A percentile compares a stretch with the other conserved stretches of the same genome.
These are phyloP conservation scores for Phragmatobia fuliginosa DNA, from an alignment of 2,888 invertebrate genomes.

Conservation along the genomic window DNA sequence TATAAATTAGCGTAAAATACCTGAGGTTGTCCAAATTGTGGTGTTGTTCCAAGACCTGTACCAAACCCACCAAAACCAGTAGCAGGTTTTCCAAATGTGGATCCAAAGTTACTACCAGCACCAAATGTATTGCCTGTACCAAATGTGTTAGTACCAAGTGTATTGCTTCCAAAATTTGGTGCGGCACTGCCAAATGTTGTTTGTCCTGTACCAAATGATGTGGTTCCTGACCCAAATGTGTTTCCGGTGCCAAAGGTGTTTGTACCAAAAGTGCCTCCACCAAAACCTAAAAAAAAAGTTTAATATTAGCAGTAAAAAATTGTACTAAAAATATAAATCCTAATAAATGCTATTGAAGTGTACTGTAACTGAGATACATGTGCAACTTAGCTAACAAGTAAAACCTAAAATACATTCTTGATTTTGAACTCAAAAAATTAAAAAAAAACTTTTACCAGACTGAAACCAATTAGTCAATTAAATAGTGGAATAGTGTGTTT, in stretches of 20 bases:
- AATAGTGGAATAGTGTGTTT: too few relatives aligned
- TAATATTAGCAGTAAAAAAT: background rate
- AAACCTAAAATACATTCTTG: too few relatives aligned
- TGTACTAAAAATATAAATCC: too few relatives aligned
- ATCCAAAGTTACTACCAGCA: slow-evolving; percentile 73
- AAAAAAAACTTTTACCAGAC: too few relatives aligned
- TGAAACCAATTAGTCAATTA: too few relatives aligned
- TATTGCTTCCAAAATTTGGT: slow-evolving; percentile 70
- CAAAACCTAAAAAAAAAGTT: slow-evolving; percentile 51
- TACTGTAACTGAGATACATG: background rate
- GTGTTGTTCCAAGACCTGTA: slow-evolving; percentile 74
- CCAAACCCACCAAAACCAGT: slow-evolving; percentile 82
- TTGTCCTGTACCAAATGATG: slow-evolving; percentile 61
- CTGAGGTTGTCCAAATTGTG: slow-evolving; percentile 79
- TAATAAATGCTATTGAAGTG: background rate
- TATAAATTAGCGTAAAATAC: slow-evolving; percentile 38
- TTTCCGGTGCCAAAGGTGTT: slow-evolving; percentile 37
- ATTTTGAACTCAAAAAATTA: too few relatives aligned
- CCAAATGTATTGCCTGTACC: slow-evolving; percentile 61
- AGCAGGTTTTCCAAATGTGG: slow-evolving; percentile 81
- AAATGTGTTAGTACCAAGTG: slow-evolving; percentile 68
- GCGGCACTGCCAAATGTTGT: slow-evolving; percentile 69
- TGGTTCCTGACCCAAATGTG: slow-evolving; percentile 67
- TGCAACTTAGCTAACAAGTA: background rate
- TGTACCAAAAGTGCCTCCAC: slow-evolving; percentile 66